These are phyloP conservation scores for Elegia similella DNA, from an alignment of 2,888 invertebrate species.

Conservation along the genomic window DNA sequence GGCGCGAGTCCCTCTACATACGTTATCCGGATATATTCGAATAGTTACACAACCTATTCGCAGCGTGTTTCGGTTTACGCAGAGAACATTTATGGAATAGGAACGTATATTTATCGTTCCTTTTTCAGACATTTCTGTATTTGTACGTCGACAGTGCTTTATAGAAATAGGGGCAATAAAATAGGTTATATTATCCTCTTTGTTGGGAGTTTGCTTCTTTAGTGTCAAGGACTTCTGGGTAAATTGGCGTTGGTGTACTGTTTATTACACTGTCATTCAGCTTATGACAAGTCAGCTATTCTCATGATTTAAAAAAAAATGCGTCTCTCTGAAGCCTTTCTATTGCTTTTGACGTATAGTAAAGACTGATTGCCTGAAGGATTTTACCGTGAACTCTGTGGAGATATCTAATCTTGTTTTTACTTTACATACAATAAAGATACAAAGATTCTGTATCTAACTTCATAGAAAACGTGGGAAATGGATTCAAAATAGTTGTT, in stretches of 20 bases:
- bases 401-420: too few species aligned
- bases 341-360: too few species aligned
- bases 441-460: too few species aligned
- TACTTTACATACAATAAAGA: too few species aligned
- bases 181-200: neutral
- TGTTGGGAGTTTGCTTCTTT: neutral
- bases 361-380: too few species aligned
- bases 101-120: constrained; percentile 10
- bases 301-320: too few species aligned
- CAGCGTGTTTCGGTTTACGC: constrained; percentile 5
- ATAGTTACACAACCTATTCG: constrained; percentile 19
- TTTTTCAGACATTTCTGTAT: neutral
- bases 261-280: too few species aligned
- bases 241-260: neutral
- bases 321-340: too few species aligned
- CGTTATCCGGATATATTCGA: constrained; percentile 21
- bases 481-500: too few species aligned
- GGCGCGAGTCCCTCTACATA: constrained; percentile 26
- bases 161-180: constrained; percentile 1
- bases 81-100: constrained; percentile 14
- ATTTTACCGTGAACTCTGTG: too few species aligned
- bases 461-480: too few species aligned
- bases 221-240: neutral
- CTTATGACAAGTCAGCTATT: too few species aligned
- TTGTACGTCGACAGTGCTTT: constrained; percentile 1